Percentiles rank a stretch among this genome's conserved stretches.
These are phyloP conservation scores for Tokudaia tokunoshimensis DNA, from an alignment of 2,797 vertebrate genomes.

Conservation along the genomic window DNA sequence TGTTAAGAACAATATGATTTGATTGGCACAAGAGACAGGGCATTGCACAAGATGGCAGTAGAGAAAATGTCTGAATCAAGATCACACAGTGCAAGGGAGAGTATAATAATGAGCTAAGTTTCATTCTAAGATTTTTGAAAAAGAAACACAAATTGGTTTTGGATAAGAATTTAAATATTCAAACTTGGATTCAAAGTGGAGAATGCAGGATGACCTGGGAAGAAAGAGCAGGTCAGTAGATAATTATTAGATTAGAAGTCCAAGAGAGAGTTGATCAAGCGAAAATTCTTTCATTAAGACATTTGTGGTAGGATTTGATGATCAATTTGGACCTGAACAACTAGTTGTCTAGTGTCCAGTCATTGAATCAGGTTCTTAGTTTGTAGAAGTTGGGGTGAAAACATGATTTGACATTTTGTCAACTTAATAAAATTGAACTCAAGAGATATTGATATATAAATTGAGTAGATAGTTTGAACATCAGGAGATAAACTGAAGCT, in stretches of 20 bases:
- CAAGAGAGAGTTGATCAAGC: neutral
- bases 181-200: neutral
- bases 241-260: neutral
- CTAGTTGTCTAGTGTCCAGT: neutral
- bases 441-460: neutral
- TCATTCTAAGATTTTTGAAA: neutral
- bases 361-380: neutral
- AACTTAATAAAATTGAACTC: neutral
- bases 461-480: neutral
- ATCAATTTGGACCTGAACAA: neutral
- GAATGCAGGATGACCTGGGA: neutral
- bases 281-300: neutral
- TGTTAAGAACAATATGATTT: neutral
- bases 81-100: neutral
- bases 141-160: neutral
- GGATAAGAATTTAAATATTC: neutral
- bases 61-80: neutral
- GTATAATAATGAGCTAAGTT: neutral
- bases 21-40: neutral
- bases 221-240: neutral
- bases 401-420: conserved; percentile 8
- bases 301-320: neutral
- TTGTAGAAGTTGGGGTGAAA: neutral
- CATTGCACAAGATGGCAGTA: neutral
- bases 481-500: neutral